Base-by-base conservation (phyloP, 1,140 invertebrate species). In the Macrotrachela quadricornifera region DNA sequence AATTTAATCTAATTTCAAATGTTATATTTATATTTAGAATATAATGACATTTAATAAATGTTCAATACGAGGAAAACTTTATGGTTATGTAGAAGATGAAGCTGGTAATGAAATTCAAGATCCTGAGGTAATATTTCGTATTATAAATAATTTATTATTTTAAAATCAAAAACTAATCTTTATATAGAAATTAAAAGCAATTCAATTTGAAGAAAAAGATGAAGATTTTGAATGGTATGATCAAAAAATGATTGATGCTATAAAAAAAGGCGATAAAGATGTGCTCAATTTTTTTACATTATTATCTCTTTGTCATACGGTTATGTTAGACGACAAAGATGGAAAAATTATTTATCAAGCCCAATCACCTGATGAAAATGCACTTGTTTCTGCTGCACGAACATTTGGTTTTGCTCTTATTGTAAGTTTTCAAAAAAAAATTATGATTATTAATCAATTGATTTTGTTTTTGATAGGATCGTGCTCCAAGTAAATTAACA, bases 41-140 rank as follows among this genome's bases (percentile, higher is more conserved):
- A 94, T 97, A 58, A 99, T 99, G 92, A 91, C 88, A 36, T 99
- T 99, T 69, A 96, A 96, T 69, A 96, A 96, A 72, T 94, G 87
- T 70, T 88, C 88, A 45, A 91, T 99, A 56, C 81, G 79, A 54
- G 90, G 87, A 0, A 77, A 79, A 56, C 79, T 79, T 50, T 97
- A 91, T 68, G 92, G 92, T 15, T 90, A 96, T 67, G 70, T 88
- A 30, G 8, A 2, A 30, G 21, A 30, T 30, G 21, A 30, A 30
- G 21, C 21, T 58, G 88, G 65, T 30, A 64, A 66, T 52, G 54
- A 55, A 49, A 49, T 49, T 13, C 36, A 48, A 30, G 18, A 30
- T 8, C 10, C 21, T 9, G 53, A 54, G 11, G 21, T 36, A 37
- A 49, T 21, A 18, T 11, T 38, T 3, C n/a, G 1, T 12, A 15